A percentile compares a stretch with the other conserved stretches of the same genome.
Conservation (phyloP, 2,888 invertebrate genomes). For the Xestia c-nigrum region DNA sequence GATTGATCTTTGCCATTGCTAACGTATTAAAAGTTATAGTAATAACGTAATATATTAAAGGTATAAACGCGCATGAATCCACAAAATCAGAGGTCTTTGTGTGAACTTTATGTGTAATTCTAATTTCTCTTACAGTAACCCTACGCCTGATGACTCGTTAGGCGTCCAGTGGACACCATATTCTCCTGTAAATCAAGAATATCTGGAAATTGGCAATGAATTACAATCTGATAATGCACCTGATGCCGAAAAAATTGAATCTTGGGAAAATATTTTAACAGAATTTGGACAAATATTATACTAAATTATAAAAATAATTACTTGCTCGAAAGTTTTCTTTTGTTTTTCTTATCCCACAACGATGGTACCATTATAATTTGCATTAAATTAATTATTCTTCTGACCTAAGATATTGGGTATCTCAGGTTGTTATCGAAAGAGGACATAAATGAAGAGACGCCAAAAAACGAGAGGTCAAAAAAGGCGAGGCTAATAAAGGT, state of each 20-base stretch:
- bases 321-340: not conserved
- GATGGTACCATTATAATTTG: not conserved
- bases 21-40: too few relatives aligned
- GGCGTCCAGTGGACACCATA: not conserved
- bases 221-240: not conserved
- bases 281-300: not conserved
- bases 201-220: not conserved
- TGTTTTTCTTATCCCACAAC: not conserved
- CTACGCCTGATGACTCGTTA: conserved; percentile 1
- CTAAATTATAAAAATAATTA: not conserved
- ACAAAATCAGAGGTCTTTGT: too few relatives aligned
- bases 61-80: too few relatives aligned
- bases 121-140: not conserved
- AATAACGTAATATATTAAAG: too few relatives aligned
- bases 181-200: not conserved
- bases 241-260: not conserved
- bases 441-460: too few relatives aligned
- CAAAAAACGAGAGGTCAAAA: too few relatives aligned
- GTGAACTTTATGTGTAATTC: not conserved
- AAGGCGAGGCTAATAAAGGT: too few relatives aligned
- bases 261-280: not conserved
- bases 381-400: too few relatives aligned
- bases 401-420: too few relatives aligned
- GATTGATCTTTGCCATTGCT: too few relatives aligned
- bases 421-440: too few relatives aligned